Base-by-base conservation (phyloP, 2,888 invertebrate species). In the Scaptomyza flava region DNA sequence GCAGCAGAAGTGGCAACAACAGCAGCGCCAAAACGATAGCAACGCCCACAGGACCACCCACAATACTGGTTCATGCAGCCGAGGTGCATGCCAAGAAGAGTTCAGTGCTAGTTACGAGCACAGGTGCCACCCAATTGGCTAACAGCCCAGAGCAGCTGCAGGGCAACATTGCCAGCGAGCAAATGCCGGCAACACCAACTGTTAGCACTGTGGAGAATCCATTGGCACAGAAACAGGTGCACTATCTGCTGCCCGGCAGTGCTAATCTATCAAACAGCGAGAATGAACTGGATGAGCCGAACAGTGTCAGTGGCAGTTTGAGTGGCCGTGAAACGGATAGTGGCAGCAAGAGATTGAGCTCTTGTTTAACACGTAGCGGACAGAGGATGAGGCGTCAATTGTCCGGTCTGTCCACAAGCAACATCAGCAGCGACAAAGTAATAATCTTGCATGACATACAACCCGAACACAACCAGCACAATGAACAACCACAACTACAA, bases 361-460 rank as follows among this genome's bases (percentile, higher is more conserved):
- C 36, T 8, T 34, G 46, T 11, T 34, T 65, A 6, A 30, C 65
- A 12, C 66, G 51, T 11, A 14, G 63, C 45, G 69, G 70, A 0
- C 68, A 53, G 30, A 76, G 77, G 17, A 68, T 89, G 62, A 73
- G 82, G 12, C 80, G 89, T 6, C 90, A 90, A 60, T 56, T 75
- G 34, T 89, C 88, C 20, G 72, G 76, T 43, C 62, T 85, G 54
- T 87, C 90, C 36, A 77, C 73, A 47, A 38, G 67, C 56, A 73
- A 79, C 57, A 83, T 70, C 67, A 89, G 89, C 72, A 82, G 86
- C 76, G 91, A 90, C 67, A 90, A 90, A 89, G 90, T 90, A 90
- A 90, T 89, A 77, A 89, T 89, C 70, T 70, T 87, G 79, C 84
- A 79, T 81, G 87, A 87, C 50, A 62, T 70, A 59, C 66, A 71